Evolutionary conservation across 1,140 invertebrate species (phyloP).

Genomic region (Zaprionus ornatus): DNA sequence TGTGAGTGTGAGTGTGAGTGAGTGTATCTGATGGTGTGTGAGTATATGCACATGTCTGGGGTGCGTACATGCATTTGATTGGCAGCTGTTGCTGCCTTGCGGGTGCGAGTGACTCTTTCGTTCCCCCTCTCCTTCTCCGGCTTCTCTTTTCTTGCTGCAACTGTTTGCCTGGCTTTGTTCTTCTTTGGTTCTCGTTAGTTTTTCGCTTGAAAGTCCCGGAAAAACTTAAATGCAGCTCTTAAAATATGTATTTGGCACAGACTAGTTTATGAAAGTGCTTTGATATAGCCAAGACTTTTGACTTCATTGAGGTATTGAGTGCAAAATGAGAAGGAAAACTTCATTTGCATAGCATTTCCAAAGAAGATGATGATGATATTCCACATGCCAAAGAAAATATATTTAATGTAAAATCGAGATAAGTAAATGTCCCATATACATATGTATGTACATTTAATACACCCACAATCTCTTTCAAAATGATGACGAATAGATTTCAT

Average conservation of each 20-base stretch:
- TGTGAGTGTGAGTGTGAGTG: background rate
- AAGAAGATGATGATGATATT: too few species aligned
- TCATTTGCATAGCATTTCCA: too few species aligned
- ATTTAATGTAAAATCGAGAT: too few species aligned
- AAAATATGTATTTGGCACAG: conserved; percentile 25
- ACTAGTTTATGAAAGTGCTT: background rate
- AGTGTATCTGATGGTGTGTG: background rate
- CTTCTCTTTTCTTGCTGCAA: background rate
- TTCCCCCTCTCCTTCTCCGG: background rate
- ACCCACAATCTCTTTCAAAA: too few species aligned
- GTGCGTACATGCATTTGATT: conserved; percentile 42
- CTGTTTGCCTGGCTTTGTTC: conserved; percentile 27
- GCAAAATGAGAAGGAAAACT: background rate
- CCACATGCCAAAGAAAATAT: too few species aligned
- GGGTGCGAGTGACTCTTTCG: conserved; percentile 29
- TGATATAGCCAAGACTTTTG: background rate
- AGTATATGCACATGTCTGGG: background rate
- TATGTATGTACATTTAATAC: too few species aligned
- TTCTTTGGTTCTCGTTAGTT: conserved; percentile 17
- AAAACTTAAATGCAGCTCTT: conserved; percentile 16
- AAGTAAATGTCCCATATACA: too few species aligned
- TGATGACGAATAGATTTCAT: too few species aligned
- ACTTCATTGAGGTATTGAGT: background rate
- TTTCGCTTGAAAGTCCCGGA: conserved; percentile 1
- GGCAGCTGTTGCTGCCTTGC: conserved; percentile 35